Percentiles rank a stretch among this genome's conserved stretches.
Conservation (phyloP, 2,797 vertebrate genomes). For the Melanotaenia pygmaea region DNA sequence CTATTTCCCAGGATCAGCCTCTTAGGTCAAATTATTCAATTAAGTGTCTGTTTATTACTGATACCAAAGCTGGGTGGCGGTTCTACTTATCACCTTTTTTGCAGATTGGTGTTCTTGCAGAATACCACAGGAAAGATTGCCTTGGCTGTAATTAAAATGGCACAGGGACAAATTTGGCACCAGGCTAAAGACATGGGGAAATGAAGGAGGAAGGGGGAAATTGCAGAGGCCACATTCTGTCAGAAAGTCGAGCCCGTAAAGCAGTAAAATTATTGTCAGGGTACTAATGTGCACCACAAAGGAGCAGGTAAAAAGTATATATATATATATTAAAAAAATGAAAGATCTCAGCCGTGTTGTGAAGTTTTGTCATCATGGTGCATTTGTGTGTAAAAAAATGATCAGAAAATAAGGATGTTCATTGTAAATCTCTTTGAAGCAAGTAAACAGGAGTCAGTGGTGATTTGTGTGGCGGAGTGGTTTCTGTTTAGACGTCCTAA, state of each 20-base stretch:
- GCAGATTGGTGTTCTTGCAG: conserved; percentile 87
- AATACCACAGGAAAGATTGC: conserved; percentile 89
- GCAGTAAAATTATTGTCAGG: conserved; percentile 43
- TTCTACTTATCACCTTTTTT: conserved; percentile 89
- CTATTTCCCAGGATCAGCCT: conserved; percentile 86
- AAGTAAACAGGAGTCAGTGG: conserved; percentile 55
- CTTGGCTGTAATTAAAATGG: conserved; percentile 90
- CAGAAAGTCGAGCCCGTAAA: conserved; percentile 68
- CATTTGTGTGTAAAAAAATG: conserved; percentile 24
- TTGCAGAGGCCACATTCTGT: conserved; percentile 71
- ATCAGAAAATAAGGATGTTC: conserved; percentile 33
- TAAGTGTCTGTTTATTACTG: conserved; percentile 91
- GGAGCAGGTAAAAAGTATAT: conserved; percentile 21
- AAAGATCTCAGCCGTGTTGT: conserved; percentile 23
- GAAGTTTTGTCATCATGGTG: conserved; percentile 27
- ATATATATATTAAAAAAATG: not conserved
- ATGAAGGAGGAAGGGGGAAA: conserved; percentile 68
- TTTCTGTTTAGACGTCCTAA: conserved; percentile 60
- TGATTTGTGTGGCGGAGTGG: conserved; percentile 54
- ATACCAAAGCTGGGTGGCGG: conserved; percentile 86
- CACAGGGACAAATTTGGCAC: conserved; percentile 87
- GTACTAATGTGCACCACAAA: conserved; percentile 45
- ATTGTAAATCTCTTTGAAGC: conserved; percentile 44
- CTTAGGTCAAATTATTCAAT: conserved; percentile 91
- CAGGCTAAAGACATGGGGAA: conserved; percentile 79